Evolutionary conservation across 2,888 invertebrate species (phyloP).

Genomic region (Eurois occulta): DNA sequence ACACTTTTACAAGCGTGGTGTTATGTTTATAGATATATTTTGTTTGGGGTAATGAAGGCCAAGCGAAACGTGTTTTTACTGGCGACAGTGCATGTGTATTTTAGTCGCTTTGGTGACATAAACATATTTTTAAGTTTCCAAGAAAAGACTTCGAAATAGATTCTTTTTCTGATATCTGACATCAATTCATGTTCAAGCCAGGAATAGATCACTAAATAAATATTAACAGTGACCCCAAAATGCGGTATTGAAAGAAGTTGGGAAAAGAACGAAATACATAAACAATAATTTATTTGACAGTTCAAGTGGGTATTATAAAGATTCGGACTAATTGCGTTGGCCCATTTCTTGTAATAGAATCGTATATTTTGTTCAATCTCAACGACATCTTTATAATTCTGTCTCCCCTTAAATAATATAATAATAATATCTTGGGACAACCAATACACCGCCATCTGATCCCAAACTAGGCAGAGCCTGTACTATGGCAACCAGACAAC

Average conservation of each 20-base stretch:
- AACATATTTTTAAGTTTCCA: neutral
- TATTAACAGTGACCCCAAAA: neutral
- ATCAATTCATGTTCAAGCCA: neutral
- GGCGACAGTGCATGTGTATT: neutral
- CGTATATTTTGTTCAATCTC: neutral
- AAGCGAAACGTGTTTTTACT: neutral
- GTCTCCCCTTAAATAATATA: no score
- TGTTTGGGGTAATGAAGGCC: neutral
- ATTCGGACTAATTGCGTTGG: conserved; percentile 4
- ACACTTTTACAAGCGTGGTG: neutral
- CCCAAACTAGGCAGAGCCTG: no score
- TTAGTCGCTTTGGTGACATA: conserved; percentile 11
- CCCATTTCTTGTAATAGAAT: conserved; percentile 12
- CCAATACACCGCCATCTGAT: no score
- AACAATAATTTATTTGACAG: conserved; percentile 23
- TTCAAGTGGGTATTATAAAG: neutral
- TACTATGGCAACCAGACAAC: no score
- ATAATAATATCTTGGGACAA: no score
- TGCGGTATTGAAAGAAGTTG: neutral
- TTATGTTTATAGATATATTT: neutral
- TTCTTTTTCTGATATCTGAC: neutral
- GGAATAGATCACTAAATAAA: neutral
- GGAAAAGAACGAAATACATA: neutral
- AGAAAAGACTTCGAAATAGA: conserved; percentile 11
- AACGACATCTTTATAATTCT: neutral